Evolutionary conservation across 1,140 invertebrate genomes (phyloP).

Genomic region (Drosophila lacteicornis): DNA sequence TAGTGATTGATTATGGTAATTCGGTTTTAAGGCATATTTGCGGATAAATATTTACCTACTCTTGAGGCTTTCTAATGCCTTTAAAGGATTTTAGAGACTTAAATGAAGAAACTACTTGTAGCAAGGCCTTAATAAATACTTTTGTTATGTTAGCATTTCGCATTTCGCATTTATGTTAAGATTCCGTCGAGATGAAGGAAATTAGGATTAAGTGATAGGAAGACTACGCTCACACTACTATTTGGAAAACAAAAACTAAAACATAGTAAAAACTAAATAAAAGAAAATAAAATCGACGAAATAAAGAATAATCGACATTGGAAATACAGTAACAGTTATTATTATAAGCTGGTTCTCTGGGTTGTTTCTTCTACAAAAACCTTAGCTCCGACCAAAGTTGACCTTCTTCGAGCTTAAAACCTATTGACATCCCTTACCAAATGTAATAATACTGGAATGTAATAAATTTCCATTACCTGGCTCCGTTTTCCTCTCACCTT

Average conservation of each 20-base stretch:
- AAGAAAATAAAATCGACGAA: too few relatives aligned
- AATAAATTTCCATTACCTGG: slow-evolving; percentile 48
- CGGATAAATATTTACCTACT: slow-evolving; percentile 7
- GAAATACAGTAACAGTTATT: too few relatives aligned
- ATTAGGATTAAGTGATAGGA: too few relatives aligned
- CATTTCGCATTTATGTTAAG: too few relatives aligned
- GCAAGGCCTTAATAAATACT: too few relatives aligned
- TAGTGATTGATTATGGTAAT: slow-evolving; percentile 37
- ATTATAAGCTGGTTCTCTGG: not conserved
- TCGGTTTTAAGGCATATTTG: slow-evolving; percentile 17
- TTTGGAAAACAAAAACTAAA: too few relatives aligned
- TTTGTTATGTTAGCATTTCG: too few relatives aligned
- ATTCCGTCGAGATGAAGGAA: too few relatives aligned
- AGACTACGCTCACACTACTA: too few relatives aligned
- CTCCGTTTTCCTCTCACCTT: slow-evolving; percentile 41
- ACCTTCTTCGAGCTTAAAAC: slow-evolving; percentile 11
- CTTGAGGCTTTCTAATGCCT: slow-evolving; percentile 8
- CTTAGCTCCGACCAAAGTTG: not conserved
- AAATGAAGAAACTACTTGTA: not conserved
- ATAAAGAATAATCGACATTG: too few relatives aligned
- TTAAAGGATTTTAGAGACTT: not conserved
- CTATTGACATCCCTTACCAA: slow-evolving; percentile 37
- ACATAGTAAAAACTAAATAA: too few relatives aligned
- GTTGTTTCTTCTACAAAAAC: not conserved
- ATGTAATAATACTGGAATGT: slow-evolving; percentile 5